Percentiles rank a stretch among this genome's conserved stretches.
Evolutionary conservation across 2,888 invertebrate genomes (phyloP).

Genomic region (Ormyrus thymus): DNA sequence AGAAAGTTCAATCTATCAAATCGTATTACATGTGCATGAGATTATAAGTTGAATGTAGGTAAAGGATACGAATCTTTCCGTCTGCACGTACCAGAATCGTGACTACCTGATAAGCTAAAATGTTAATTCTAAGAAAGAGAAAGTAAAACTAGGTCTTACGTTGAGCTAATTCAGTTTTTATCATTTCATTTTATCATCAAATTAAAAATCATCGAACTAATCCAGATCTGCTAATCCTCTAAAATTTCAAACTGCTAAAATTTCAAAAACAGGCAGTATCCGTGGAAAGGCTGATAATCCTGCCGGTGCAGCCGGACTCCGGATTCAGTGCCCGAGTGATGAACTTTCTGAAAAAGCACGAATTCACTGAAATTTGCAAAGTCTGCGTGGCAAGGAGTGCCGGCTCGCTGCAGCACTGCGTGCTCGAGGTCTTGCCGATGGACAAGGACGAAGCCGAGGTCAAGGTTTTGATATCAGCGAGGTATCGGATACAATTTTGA

Average conservation of each 20-base stretch:
- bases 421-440: conserved; percentile 64
- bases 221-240: too few species aligned
- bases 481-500: conserved; percentile 58
- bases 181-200: background rate
- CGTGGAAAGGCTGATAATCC: conserved; percentile 60
- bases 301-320: conserved; percentile 57
- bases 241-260: too few species aligned
- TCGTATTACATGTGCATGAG: too few species aligned
- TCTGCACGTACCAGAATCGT: too few species aligned
- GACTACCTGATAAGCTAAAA: too few species aligned
- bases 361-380: conserved; percentile 62
- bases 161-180: background rate
- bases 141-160: background rate
- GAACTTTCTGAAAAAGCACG: conserved; percentile 60
- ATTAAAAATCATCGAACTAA: too few species aligned
- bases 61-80: too few species aligned
- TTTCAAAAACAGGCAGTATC: conserved; percentile 57
- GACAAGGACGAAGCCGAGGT: conserved; percentile 54
- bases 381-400: conserved; percentile 61
- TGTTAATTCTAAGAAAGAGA: too few species aligned
- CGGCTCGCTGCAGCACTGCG: conserved; percentile 62
- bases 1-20: too few species aligned
- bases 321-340: conserved; percentile 54
- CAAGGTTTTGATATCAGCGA: conserved; percentile 62
- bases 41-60: too few species aligned